These are phyloP conservation scores for Rhabdomys pumilio DNA, from an alignment of 2,797 vertebrate species.

Conservation along the genomic window DNA sequence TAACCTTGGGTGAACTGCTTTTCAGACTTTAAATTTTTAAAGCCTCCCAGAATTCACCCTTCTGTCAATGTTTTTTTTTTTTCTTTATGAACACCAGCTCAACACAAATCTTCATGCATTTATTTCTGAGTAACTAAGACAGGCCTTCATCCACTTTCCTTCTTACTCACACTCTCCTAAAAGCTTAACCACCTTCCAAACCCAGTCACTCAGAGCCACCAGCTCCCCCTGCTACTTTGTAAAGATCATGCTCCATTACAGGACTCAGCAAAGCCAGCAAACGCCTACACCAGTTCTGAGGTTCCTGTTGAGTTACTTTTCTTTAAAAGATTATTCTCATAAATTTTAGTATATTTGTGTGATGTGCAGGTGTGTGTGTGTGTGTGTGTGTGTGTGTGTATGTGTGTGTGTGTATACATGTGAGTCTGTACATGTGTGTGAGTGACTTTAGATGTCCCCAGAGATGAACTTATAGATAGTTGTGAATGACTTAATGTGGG, in stretches of 20 bases:
- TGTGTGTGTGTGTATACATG: background rate
- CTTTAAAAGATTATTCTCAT: background rate
- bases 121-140: background rate
- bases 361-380: background rate
- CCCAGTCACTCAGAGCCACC: background rate
- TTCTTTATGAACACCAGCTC: background rate
- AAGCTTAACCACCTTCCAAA: background rate
- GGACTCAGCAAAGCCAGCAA: background rate
- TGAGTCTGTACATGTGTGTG: background rate
- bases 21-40: background rate
- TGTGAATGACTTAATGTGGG: background rate
- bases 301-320: background rate
- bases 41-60: background rate
- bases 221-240: background rate
- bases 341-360: background rate
- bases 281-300: background rate
- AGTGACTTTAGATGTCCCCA: background rate
- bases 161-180: background rate
- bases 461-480: background rate
- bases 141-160: background rate
- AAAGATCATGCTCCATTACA: background rate
- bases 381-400: background rate
- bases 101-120: background rate
- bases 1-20: background rate
- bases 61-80: background rate